A percentile compares a stretch with the other conserved stretches of the same genome.
phyloP scores from a whole-genome alignment of 2,797 vertebrate species.

The Pipistrellus nathusii region DNA sequence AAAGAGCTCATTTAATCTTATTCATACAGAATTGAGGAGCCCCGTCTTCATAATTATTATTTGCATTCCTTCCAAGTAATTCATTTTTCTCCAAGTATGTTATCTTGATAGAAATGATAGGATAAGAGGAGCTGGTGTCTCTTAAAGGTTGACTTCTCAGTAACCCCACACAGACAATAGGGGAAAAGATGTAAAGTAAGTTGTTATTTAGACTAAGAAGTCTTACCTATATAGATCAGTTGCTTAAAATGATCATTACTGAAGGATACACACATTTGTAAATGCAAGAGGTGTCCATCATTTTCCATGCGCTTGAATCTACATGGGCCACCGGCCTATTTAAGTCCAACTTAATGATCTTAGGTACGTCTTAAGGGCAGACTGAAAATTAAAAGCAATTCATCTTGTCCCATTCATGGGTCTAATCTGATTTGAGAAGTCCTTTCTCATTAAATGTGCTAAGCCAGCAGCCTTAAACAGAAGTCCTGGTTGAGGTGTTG shows the following conservation, averaged over 20 bases:
- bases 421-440: slow-evolving; percentile 40
- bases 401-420: neutral
- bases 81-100: slow-evolving; percentile 35
- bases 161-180: neutral
- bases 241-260: slow-evolving; percentile 20
- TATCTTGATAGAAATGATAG: neutral
- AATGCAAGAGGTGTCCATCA: neutral
- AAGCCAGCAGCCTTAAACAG: neutral
- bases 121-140: neutral
- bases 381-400: slow-evolving; percentile 26
- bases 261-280: neutral
- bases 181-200: slow-evolving; percentile 3
- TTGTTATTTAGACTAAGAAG: slow-evolving; percentile 51
- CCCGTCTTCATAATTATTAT: slow-evolving; percentile 36
- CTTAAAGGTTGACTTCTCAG: slow-evolving; percentile 3
- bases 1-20: slow-evolving; percentile 4
- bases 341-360: slow-evolving; percentile 31
- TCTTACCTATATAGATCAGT: neutral
- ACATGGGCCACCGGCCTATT: neutral
- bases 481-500: neutral
- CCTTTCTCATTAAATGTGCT: slow-evolving; percentile 5
- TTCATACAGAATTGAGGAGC: neutral
- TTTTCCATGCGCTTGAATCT: slow-evolving; percentile 60
- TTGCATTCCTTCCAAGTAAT: neutral
- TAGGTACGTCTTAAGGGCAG: neutral